phyloP scores from a whole-genome alignment of 2,888 invertebrate genomes.

The Diadromus collaris region DNA sequence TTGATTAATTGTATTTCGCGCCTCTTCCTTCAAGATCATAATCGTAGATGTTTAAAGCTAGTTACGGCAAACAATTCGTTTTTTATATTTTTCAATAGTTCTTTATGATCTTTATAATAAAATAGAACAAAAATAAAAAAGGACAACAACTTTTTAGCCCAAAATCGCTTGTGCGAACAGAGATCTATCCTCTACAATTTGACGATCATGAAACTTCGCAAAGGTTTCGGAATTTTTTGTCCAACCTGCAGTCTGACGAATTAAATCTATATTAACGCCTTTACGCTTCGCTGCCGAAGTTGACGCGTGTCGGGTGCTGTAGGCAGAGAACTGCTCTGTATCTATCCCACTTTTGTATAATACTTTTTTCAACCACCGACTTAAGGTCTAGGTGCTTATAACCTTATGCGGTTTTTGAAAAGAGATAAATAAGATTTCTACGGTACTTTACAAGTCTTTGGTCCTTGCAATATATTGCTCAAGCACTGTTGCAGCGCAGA shows the following conservation, averaged over 20 bases:
- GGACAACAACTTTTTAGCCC: neutral
- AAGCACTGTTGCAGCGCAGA: conserved; percentile 53
- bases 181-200: no score
- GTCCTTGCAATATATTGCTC: conserved; percentile 44
- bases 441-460: neutral
- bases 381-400: conserved; percentile 1
- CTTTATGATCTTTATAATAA: conserved; percentile 9
- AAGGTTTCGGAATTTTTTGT: neutral
- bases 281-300: conserved; percentile 2
- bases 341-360: conserved; percentile 12
- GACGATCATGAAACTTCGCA: conserved; percentile 9
- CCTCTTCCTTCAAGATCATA: conserved; percentile 42
- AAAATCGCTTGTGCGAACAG: conserved; percentile 23
- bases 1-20: conserved; percentile 48
- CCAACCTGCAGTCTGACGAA: conserved; percentile 24
- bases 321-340: neutral
- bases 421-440: neutral
- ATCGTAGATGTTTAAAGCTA: conserved; percentile 42
- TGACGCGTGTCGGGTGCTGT: conserved; percentile 6
- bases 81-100: neutral
- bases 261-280: neutral
- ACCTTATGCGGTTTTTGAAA: neutral
- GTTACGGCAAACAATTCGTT: conserved; percentile 27
- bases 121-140: conserved; percentile 21
- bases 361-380: conserved; percentile 23